phyloP scores from a whole-genome alignment of 1,140 invertebrate species.

The Orius laevigatus region DNA sequence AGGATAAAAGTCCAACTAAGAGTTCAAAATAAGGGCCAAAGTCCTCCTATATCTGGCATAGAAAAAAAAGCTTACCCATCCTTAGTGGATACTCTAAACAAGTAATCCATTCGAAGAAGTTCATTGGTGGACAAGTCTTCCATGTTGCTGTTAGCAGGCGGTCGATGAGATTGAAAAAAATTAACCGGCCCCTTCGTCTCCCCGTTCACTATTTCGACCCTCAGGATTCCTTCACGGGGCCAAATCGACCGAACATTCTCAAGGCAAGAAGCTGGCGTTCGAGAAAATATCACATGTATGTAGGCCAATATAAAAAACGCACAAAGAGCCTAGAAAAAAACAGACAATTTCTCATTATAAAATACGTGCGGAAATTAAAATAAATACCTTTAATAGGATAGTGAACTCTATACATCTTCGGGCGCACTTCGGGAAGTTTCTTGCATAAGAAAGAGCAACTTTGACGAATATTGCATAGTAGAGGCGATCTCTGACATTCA shows the following conservation, averaged over 20 bases:
- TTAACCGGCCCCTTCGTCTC: no score
- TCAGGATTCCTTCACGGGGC: slow-evolving; percentile 87
- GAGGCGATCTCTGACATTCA: slow-evolving; percentile 78
- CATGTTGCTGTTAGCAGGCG: not conserved
- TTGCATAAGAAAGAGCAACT: slow-evolving; percentile 74
- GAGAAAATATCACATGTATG: slow-evolving; percentile 86
- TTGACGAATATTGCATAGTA: slow-evolving; percentile 92
- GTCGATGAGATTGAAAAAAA: no score
- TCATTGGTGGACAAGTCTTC: not conserved
- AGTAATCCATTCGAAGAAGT: not conserved
- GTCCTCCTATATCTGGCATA: not conserved
- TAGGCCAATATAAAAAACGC: slow-evolving; percentile 86
- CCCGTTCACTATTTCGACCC: slow-evolving; percentile 86
- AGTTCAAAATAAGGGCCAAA: no score
- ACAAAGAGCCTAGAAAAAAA: slow-evolving; percentile 49
- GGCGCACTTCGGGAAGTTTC: slow-evolving; percentile 69
- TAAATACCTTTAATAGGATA: slow-evolving; percentile 61
- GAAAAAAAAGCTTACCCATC: not conserved
- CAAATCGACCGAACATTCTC: slow-evolving; percentile 76
- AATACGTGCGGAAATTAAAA: not conserved
- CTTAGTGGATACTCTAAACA: not conserved
- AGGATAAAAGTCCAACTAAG: no score
- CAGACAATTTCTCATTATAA: slow-evolving; percentile 5
- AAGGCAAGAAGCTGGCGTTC: slow-evolving; percentile 83
- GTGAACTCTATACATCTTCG: slow-evolving; percentile 81